phyloP scores from a whole-genome alignment of 2,888 invertebrate genomes.

The Beris chalybata region DNA sequence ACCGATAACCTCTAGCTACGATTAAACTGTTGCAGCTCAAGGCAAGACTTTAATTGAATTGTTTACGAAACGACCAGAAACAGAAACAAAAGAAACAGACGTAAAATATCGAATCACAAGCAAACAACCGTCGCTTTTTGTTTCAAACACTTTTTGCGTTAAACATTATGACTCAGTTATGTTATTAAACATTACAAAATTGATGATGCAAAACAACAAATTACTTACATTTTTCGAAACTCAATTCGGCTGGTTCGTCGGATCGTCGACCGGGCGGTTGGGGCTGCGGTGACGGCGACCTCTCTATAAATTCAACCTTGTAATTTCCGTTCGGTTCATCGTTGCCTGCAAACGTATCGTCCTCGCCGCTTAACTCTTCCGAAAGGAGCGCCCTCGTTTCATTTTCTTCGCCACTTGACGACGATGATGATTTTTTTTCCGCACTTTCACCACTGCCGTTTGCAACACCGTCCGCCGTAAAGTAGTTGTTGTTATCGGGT shows the following conservation, averaged over 20 bases:
- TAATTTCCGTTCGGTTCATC: conserved; percentile 16
- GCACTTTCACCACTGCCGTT: conserved; percentile 33
- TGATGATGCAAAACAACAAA: not conserved
- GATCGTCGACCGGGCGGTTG: conserved; percentile 34
- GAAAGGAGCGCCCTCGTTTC: conserved; percentile 7
- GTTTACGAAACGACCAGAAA: too few relatives aligned
- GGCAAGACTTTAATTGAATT: too few relatives aligned
- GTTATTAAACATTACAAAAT: conserved; percentile 4
- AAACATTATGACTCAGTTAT: conserved; percentile 8
- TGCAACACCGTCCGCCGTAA: not conserved
- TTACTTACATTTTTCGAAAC: conserved; percentile 68
- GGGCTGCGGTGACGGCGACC: not conserved
- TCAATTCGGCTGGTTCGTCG: conserved; percentile 63
- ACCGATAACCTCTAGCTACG: too few relatives aligned
- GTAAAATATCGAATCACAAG: too few relatives aligned
- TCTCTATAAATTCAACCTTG: conserved; percentile 19
- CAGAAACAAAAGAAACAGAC: too few relatives aligned
- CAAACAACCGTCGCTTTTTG: too few relatives aligned
- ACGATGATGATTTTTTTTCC: not conserved
- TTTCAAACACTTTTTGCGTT: too few relatives aligned
- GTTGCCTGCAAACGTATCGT: not conserved
- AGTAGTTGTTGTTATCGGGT: conserved; percentile 30
- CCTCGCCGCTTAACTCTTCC: conserved; percentile 26
- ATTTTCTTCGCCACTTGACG: not conserved
- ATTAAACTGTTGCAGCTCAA: too few relatives aligned